phyloP scores from a whole-genome alignment of 2,888 invertebrate species.

The Acanthococcus lagerstroemiae region DNA sequence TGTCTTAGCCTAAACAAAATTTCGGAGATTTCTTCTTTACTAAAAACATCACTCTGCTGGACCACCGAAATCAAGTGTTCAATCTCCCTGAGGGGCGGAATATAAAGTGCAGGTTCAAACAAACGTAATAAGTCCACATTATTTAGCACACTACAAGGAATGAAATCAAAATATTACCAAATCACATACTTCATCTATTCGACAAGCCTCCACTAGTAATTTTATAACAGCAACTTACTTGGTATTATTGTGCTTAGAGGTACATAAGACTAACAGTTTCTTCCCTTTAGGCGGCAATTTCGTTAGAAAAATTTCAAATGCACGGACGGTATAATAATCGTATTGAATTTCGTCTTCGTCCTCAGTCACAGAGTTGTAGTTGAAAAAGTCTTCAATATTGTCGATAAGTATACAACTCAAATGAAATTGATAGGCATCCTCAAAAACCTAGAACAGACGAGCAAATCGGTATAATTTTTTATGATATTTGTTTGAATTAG shows the following conservation, averaged over 20 bases:
- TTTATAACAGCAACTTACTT: too few species aligned
- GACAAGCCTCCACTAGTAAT: conserved; percentile 70
- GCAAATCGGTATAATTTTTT: neutral
- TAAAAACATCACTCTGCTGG: neutral
- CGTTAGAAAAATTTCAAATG: conserved; percentile 82
- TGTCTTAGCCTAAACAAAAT: too few species aligned
- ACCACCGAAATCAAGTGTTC: neutral
- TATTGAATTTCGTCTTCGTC: neutral
- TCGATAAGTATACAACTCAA: conserved; percentile 94
- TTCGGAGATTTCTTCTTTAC: too few species aligned
- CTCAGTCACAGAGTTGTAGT: conserved; percentile 97
- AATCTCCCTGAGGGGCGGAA: neutral
- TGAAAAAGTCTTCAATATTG: conserved; percentile 91
- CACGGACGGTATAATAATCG: conserved; percentile 54
- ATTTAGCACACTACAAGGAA: conserved; percentile 53
- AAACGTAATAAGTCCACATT: neutral
- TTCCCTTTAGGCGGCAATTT: conserved; percentile 89
- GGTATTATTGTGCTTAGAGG: too few species aligned
- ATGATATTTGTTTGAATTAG: neutral
- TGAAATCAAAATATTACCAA: neutral
- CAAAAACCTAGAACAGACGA: conserved; percentile 63
- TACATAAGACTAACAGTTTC: conserved; percentile 84
- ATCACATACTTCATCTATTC: neutral
- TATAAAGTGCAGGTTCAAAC: neutral
- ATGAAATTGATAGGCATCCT: conserved; percentile 95